Evolutionary conservation across 53 echinoderm and acorn worm genomes (phyloP).

Genomic region (Hippasteria phrygiana): DNA sequence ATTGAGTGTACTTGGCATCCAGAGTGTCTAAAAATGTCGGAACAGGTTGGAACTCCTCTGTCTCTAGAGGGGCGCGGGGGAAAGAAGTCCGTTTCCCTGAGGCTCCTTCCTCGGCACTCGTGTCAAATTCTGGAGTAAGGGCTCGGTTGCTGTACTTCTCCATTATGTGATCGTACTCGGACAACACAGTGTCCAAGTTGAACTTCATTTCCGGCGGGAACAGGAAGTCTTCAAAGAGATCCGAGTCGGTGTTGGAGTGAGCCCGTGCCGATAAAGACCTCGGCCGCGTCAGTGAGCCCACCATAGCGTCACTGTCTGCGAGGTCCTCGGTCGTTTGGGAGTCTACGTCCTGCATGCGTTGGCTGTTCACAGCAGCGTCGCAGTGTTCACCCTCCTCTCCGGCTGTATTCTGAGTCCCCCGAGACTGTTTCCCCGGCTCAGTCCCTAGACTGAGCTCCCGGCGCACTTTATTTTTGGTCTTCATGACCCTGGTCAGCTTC

Average conservation of each 20-base stretch:
- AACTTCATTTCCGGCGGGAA: conserved; percentile 66
- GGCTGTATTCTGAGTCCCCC: conserved; percentile 22
- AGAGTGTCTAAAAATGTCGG: conserved; percentile 52
- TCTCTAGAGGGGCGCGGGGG: conserved; percentile 48
- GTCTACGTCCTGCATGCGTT: conserved; percentile 54
- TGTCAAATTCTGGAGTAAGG: conserved; percentile 87
- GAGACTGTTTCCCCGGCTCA: conserved; percentile 42
- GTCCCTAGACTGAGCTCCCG: conserved; percentile 71
- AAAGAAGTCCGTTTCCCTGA: conserved; percentile 51
- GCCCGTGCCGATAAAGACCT: conserved; percentile 74
- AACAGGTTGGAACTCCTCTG: conserved; percentile 51
- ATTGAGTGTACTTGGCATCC: conserved; percentile 23
- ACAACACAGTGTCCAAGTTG: conserved; percentile 87
- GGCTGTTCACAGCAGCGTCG: not conserved
- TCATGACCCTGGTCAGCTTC: conserved; percentile 73
- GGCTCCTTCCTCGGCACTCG: conserved; percentile 63
- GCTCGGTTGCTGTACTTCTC: conserved; percentile 90
- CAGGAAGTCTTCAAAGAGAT: conserved; percentile 78
- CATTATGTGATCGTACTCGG: conserved; percentile 89
- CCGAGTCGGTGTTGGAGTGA: conserved; percentile 72
- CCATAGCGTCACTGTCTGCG: conserved; percentile 58
- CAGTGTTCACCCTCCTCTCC: conserved; percentile 19
- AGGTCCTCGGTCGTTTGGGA: conserved; percentile 53
- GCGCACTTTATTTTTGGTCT: conserved; percentile 65
- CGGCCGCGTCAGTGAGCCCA: conserved; percentile 71